These are phyloP conservation scores for Muscina levida DNA, from an alignment of 2,888 invertebrate genomes.

Conservation along the genomic window DNA sequence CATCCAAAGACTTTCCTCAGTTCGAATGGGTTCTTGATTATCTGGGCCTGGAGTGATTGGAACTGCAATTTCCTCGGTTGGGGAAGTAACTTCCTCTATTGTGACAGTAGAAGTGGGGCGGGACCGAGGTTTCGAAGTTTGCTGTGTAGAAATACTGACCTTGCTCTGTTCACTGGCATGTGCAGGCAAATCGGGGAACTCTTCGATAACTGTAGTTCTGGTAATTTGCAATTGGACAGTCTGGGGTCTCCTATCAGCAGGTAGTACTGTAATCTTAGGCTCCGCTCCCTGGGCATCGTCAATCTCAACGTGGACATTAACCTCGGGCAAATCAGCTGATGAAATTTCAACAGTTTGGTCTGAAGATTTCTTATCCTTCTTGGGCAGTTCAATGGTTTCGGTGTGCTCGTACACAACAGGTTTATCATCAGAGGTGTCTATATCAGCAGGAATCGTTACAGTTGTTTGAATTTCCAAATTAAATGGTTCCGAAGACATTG, in stretches of 20 bases:
- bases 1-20: conserved; percentile 74
- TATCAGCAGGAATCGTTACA: conserved; percentile 82
- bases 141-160: conserved; percentile 71
- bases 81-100: conserved; percentile 81
- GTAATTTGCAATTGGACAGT: conserved; percentile 75
- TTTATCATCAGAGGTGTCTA: conserved; percentile 78
- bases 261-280: conserved; percentile 37
- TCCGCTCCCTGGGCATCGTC: conserved; percentile 62
- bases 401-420: conserved; percentile 75
- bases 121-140: conserved; percentile 68
- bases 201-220: conserved; percentile 74
- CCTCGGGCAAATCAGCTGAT: conserved; percentile 69
- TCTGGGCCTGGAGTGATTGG: conserved; percentile 81
- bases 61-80: conserved; percentile 79
- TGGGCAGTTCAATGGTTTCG: conserved; percentile 75
- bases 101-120: conserved; percentile 80
- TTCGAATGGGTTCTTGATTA: conserved; percentile 57
- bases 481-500: conserved; percentile 77
- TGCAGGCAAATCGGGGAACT: conserved; percentile 71
- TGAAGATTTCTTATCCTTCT: conserved; percentile 75
- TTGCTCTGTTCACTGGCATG: conserved; percentile 75
- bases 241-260: conserved; percentile 66
- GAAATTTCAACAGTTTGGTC: conserved; percentile 74
- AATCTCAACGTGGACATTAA: conserved; percentile 70
- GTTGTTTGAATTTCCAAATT: conserved; percentile 82